Conservation (phyloP, 2,113 vertebrate species). For the Gymnorhina tibicen region DNA sequence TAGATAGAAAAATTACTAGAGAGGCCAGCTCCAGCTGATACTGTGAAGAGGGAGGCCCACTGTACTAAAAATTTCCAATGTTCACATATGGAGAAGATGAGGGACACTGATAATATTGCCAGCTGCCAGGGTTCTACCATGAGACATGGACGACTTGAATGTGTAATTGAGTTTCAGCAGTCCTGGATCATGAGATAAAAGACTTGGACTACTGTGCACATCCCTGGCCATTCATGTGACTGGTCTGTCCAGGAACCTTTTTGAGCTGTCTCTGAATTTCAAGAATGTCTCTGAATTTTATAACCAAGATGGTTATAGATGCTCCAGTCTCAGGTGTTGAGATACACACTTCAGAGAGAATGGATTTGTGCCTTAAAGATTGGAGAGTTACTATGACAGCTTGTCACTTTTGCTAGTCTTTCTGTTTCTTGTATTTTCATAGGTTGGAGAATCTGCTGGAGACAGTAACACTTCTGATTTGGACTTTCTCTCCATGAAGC, state of each 20-base stretch:
- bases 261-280: background rate
- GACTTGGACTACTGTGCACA: background rate
- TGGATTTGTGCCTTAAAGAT: background rate
- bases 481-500: conserved; percentile 91
- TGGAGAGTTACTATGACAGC: background rate
- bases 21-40: background rate
- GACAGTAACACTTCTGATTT: conserved; percentile 80
- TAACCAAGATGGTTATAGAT: background rate
- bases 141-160: background rate
- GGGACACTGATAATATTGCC: background rate
- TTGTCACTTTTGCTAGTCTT: background rate
- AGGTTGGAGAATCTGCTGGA: conserved; percentile 82
- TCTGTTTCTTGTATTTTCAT: background rate
- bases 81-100: background rate
- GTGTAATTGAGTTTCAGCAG: background rate
- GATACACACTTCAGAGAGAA: background rate
- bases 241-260: background rate
- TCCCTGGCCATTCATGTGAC: background rate
- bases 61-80: background rate
- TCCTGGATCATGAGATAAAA: background rate
- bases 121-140: background rate
- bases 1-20: background rate
- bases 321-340: background rate
- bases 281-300: background rate
- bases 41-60: background rate